Base-by-base conservation (phyloP, 2,888 invertebrate genomes). In the Plebejus melissa region DNA sequence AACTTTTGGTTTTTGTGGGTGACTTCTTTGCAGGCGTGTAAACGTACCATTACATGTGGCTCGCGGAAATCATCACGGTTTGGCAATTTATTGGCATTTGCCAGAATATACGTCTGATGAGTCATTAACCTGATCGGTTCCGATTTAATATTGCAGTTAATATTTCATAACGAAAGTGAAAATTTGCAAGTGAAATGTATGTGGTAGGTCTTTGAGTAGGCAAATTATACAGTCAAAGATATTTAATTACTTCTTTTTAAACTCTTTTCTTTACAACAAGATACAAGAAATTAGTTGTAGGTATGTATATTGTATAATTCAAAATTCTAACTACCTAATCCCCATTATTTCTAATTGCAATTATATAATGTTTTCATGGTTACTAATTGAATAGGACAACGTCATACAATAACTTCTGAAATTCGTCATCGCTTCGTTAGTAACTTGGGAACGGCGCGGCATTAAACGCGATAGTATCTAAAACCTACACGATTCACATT, bases 61-160 rank as follows among this genome's bases (percentile, higher is more conserved):
- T 78, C 77, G 79, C 79, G 82, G 80, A 82, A 83, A 82, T 82
- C 79, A 79, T 79, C 82, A 82, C 81, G 81, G 81, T 57, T 74
- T 28, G 60, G n/a, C 50, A 46, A 75, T 28, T 65, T 65, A 72
- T 72, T 38, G 16, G 9, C 32, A 22, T 75, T 28, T 38, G 70
- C 7, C n/a, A n/a, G 36, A 36, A 38, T 38, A 36, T 69, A 65
- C 60, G 11, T 13, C 60, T 28, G 28, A 28, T 65, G 60, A 65
- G 28, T 65, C 60, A 28, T 4, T 58, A 58, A 58, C 28, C 28
- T 65, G 11, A 58, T 58, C 4, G n/a, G 57, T 57, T 57, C 16
- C n/a, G 57, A 57, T 57, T 6, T 57, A n/a, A 57, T 2, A 57
- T n/a, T 1, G 57, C n/a, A 22, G 9, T n/a, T 50, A 50, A 13